These are phyloP conservation scores for Drosophila pallidifrons DNA, from an alignment of 1,140 invertebrate species.

Conservation along the genomic window DNA sequence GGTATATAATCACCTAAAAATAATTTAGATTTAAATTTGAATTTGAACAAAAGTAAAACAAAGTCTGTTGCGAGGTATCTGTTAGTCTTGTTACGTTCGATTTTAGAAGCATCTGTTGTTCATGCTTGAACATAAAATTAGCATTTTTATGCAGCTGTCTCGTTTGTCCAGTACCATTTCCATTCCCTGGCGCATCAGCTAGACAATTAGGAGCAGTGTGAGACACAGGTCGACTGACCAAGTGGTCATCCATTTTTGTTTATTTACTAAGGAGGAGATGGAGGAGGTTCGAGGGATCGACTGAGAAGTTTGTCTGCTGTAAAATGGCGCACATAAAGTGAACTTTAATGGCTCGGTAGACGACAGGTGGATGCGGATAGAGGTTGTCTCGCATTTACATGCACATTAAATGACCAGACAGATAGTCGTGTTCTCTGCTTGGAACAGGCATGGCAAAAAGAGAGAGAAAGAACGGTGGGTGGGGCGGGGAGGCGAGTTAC, in stretches of 20 bases:
- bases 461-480: not conserved
- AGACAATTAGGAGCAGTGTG: conserved; percentile 63
- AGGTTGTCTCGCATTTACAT: conserved; percentile 68
- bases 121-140: conserved; percentile 69
- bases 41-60: not conserved
- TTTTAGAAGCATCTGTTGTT: conserved; percentile 1
- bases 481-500: not conserved
- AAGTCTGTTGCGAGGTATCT: conserved; percentile 5
- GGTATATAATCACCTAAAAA: no score
- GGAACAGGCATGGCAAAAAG: conserved; percentile 1
- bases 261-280: conserved; percentile 9
- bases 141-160: conserved; percentile 72
- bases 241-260: conserved; percentile 34
- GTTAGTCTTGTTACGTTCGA: not conserved
- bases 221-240: conserved; percentile 28
- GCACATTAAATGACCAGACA: conserved; percentile 71
- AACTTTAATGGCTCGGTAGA: conserved; percentile 72
- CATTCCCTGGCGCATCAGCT: conserved; percentile 12
- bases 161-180: not conserved
- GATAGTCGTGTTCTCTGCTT: conserved; percentile 21
- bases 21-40: no score
- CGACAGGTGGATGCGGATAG: conserved; percentile 19
- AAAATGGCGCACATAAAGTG: conserved; percentile 73
- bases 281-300: not conserved
- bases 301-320: conserved; percentile 42